phyloP scores from a whole-genome alignment of 2,797 vertebrate genomes.

The Arctocebus calabarensis region DNA sequence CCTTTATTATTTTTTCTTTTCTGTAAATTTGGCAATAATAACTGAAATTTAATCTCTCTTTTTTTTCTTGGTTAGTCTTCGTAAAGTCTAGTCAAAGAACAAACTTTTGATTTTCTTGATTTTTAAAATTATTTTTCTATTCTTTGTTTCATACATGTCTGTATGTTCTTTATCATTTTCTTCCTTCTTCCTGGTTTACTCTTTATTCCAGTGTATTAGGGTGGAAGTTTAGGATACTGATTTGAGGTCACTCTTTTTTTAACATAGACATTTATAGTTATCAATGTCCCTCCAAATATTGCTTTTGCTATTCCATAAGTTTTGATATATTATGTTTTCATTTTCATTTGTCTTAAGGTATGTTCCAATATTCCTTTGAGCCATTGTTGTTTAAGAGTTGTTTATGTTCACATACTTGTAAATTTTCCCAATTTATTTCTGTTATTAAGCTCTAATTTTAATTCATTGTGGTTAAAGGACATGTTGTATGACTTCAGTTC shows the following conservation, averaged over 20 bases:
- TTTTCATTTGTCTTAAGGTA: not conserved
- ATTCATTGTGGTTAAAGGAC: not conserved
- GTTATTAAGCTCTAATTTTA: not conserved
- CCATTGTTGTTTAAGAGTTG: not conserved
- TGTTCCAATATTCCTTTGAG: not conserved
- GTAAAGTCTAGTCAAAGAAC: not conserved
- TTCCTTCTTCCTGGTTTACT: constrained; percentile 3
- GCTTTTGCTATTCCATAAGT: not conserved
- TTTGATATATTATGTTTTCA: not conserved
- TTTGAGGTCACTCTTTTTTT: not conserved
- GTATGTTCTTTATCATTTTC: not conserved
- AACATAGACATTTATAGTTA: not conserved
- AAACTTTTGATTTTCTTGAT: not conserved
- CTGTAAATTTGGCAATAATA: not conserved
- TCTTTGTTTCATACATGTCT: not conserved
- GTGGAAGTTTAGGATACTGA: not conserved
- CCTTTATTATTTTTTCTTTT: not conserved
- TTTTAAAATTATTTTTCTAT: not conserved
- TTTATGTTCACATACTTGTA: not conserved
- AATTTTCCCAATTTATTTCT: not conserved
- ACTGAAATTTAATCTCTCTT: not conserved
- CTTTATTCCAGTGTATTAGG: not conserved
- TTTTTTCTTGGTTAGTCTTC: not conserved
- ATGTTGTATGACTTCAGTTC: not conserved
- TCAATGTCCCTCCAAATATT: not conserved